phyloP scores from a whole-genome alignment of 2,888 invertebrate species.

The Polyommatus icarus region DNA sequence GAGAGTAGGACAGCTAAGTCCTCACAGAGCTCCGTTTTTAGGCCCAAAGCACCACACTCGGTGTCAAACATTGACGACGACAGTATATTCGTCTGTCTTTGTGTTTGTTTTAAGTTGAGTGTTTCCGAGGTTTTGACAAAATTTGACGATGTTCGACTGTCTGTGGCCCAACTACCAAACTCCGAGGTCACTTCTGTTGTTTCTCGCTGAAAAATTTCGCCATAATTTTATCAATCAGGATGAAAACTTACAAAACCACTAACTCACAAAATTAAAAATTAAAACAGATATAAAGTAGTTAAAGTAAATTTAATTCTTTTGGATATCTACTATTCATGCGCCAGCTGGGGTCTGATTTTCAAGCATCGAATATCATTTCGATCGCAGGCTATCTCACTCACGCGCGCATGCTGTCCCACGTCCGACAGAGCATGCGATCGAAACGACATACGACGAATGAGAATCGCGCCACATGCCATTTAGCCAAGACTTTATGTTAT shows the following conservation, averaged over 20 bases:
- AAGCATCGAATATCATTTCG: too few relatives aligned
- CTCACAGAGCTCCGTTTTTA: constrained; percentile 83
- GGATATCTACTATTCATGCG: too few relatives aligned
- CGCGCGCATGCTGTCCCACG: too few relatives aligned
- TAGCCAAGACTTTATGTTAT: too few relatives aligned
- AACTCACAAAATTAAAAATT: neutral
- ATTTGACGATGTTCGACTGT: constrained; percentile 70
- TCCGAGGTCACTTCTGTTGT: constrained; percentile 56
- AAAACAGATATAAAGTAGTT: too few relatives aligned
- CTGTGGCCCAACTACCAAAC: constrained; percentile 71
- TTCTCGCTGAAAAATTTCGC: constrained; percentile 48
- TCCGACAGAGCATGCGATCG: too few relatives aligned
- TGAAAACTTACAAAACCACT: constrained; percentile 14
- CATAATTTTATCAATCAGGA: constrained; percentile 6
- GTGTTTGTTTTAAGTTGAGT: constrained; percentile 63
- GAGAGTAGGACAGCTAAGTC: constrained; percentile 86
- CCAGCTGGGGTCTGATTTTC: too few relatives aligned
- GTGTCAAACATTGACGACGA: constrained; percentile 75
- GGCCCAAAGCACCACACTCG: constrained; percentile 83
- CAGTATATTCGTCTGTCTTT: constrained; percentile 76
- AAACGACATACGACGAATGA: too few relatives aligned
- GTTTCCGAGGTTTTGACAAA: constrained; percentile 75
- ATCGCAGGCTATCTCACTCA: too few relatives aligned
- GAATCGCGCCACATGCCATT: too few relatives aligned
- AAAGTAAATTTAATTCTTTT: too few relatives aligned